A percentile compares a stretch with the other conserved stretches of the same genome.
Evolutionary conservation across 2,113 vertebrate species (phyloP).

Genomic region (Microtus pennsylvanicus): DNA sequence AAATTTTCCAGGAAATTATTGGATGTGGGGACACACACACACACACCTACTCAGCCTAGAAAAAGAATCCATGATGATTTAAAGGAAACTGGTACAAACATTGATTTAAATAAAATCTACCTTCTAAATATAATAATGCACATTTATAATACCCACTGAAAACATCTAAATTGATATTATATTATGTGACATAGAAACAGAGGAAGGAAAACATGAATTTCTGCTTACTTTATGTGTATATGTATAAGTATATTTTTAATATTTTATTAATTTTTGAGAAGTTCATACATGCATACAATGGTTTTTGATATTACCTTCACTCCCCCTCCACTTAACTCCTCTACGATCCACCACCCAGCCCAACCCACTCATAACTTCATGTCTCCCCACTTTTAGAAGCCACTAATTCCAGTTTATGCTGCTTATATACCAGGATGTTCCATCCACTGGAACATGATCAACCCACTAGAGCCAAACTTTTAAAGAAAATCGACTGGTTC

Average conservation of each 20-base stretch:
- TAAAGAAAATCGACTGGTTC: background rate
- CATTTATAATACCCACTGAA: background rate
- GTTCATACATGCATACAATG: background rate
- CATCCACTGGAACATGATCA: background rate
- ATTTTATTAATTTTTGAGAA: background rate
- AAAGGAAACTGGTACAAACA: background rate
- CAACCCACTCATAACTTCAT: background rate
- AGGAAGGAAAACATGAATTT: background rate
- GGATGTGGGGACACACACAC: background rate
- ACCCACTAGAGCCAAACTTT: background rate
- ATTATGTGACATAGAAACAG: background rate
- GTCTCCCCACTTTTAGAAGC: background rate
- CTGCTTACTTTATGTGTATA: background rate
- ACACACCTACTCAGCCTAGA: background rate
- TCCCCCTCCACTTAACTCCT: background rate
- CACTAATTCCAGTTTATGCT: background rate
- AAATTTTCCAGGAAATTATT: background rate
- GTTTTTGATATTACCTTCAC: background rate
- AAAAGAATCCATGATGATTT: background rate
- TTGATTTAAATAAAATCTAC: background rate
- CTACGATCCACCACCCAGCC: background rate
- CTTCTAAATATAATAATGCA: background rate
- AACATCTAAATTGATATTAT: background rate
- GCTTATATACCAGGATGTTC: background rate
- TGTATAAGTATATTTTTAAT: background rate